Percentiles rank a stretch among this genome's conserved stretches.
These are phyloP conservation scores for Bufo gargarizans DNA, from an alignment of 2,113 vertebrate species.

Conservation along the genomic window DNA sequence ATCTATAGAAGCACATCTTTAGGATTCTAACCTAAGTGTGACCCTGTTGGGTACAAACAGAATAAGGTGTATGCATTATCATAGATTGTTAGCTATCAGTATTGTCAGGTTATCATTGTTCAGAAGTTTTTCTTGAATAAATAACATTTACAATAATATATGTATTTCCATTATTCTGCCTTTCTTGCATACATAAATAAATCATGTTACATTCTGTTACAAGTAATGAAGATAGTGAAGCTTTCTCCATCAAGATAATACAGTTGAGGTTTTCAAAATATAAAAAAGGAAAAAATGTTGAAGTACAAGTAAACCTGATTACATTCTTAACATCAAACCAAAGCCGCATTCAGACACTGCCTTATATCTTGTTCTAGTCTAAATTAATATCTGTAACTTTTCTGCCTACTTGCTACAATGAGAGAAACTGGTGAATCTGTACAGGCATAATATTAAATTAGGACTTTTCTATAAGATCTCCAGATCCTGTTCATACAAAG, in stretches of 20 bases:
- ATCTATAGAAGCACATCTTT: too few species aligned
- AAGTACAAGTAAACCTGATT: neutral
- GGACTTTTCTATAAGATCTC: neutral
- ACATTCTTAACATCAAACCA: neutral
- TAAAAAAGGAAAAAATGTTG: neutral
- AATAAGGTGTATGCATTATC: too few species aligned
- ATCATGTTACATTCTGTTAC: neutral
- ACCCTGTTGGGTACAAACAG: too few species aligned
- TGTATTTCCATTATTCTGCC: neutral
- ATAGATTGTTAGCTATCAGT: too few species aligned
- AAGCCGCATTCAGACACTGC: neutral
- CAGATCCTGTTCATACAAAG: neutral
- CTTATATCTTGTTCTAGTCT: neutral
- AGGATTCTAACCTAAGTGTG: too few species aligned
- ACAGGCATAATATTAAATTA: neutral
- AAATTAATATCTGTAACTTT: neutral
- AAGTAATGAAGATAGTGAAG: neutral
- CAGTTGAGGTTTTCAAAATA: neutral
- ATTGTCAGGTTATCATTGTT: too few species aligned
- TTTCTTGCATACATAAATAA: neutral
- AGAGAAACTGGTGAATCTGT: neutral
- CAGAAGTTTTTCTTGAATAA: too few species aligned
- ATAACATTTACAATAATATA: too few species aligned
- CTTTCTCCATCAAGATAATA: neutral
- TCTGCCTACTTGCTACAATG: neutral